A percentile compares a stretch with the other conserved stretches of the same genome.
Conservation (phyloP, 92 coral and sea anemone genomes). For the Phymanthus crucifer region DNA sequence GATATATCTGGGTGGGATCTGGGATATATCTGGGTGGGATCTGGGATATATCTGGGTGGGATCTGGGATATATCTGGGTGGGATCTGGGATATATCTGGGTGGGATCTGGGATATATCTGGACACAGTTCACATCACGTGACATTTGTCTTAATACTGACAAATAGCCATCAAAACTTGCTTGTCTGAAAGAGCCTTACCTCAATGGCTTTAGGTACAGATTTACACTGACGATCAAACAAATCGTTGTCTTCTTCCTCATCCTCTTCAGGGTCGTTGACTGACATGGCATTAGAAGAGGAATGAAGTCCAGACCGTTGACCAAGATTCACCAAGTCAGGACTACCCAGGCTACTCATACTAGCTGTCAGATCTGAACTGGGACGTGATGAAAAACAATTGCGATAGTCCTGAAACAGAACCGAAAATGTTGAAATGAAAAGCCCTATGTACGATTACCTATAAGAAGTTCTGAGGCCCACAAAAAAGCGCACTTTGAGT, state of each 20-base stretch:
- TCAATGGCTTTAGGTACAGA: constrained; percentile 73
- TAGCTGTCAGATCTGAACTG: constrained; percentile 85
- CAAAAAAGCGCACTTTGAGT: too few species aligned
- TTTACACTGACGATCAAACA: constrained; percentile 50
- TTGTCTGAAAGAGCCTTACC: constrained; percentile 18
- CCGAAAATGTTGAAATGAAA: neutral
- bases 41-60: too few species aligned
- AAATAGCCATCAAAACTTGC: neutral
- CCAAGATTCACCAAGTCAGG: constrained; percentile 47
- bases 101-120: too few species aligned
- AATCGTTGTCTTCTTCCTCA: constrained; percentile 51
- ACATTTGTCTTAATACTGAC: neutral
- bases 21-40: too few species aligned
- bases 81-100: too few species aligned
- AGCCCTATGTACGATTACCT: too few species aligned
- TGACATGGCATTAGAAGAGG: constrained; percentile 1
- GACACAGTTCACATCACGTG: neutral
- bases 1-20: too few species aligned
- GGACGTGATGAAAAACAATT: constrained; percentile 93
- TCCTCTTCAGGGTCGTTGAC: neutral
- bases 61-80: too few species aligned
- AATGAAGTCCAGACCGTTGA: constrained; percentile 11
- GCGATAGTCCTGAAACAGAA: constrained; percentile 76
- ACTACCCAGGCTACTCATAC: constrained; percentile 84
- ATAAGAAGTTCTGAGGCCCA: neutral